Base-by-base conservation (phyloP, 2,888 invertebrate genomes). In the Lydus trimaculatus region DNA sequence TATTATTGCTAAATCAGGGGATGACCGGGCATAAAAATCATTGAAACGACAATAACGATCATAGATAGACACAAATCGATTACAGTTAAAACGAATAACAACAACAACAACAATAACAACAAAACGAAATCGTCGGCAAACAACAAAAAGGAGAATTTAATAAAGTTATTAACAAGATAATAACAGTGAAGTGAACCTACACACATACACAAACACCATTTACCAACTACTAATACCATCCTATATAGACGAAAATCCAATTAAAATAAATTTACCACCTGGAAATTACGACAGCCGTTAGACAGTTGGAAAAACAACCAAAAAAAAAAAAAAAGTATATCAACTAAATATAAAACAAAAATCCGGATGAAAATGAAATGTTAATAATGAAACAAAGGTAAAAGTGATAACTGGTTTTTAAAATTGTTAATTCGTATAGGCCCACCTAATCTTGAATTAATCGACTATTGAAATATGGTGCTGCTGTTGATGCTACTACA, bases 151-250 rank as follows among this genome's bases (percentile, higher is more conserved):
- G 63, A 56, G 59, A 65, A 67, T 72, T 77, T 79, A 80, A 80
- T 80, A 78, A 79, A 79, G 77, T 78, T 79, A 80, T 81, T 80
- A 80, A 79, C 79, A 71, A 77, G 79, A 75, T 78, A 77, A 78
- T 79, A 76, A 71, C 65, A 65, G 65, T 56, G 61, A 61, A 61
- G 61, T 31, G 66, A 71, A 62, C 66, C 56, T 56, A 56, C 56
- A 56, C 56, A 56, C 17, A 20, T 9, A 39, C 17, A 17, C 6
- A n/a, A 3, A 74, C 71, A 72, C 70, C 76, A 76, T 58, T 58
- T 43, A 75, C 78, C 77, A 75, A 72, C 75, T n/a, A 56, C 48
- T 33, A 36, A 36, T 4, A 36, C 15, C 17, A 43, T 43, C 20
- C 23, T n/a, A n/a, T n/a, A 23, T 25, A 23, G 25, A 56, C 56